Evolutionary conservation across 2,888 invertebrate genomes (phyloP).

Genomic region (Protonemura montana): DNA sequence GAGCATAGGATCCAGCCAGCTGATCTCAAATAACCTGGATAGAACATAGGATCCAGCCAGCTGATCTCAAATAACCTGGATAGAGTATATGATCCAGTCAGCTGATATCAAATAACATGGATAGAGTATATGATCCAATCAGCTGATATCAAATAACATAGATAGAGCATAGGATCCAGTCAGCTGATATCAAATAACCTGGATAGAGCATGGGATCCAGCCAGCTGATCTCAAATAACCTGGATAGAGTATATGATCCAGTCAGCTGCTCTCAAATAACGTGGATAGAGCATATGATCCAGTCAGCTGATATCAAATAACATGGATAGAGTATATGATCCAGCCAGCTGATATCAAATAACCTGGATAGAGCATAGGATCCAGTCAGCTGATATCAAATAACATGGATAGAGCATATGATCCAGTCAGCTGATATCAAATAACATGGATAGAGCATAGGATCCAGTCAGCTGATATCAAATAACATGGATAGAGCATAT

Average conservation of each 20-base stretch:
- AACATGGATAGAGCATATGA: neutral
- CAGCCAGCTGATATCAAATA: too few species aligned
- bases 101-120: too few species aligned
- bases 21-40: too few species aligned
- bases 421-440: neutral
- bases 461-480: neutral
- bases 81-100: neutral
- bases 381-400: neutral
- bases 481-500: neutral
- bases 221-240: too few species aligned
- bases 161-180: neutral
- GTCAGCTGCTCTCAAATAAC: too few species aligned
- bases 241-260: neutral
- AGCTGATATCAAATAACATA: too few species aligned
- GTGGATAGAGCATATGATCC: neutral
- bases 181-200: too few species aligned
- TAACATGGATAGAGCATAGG: neutral
- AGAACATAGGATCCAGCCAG: neutral
- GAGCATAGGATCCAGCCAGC: neutral
- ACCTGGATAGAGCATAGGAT: neutral
- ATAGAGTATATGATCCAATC: neutral
- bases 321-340: neutral
- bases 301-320: too few species aligned
- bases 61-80: too few species aligned
- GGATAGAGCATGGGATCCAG: neutral